Conservation (phyloP, 2,888 invertebrate genomes). For the Conops quadrifasciatus region DNA sequence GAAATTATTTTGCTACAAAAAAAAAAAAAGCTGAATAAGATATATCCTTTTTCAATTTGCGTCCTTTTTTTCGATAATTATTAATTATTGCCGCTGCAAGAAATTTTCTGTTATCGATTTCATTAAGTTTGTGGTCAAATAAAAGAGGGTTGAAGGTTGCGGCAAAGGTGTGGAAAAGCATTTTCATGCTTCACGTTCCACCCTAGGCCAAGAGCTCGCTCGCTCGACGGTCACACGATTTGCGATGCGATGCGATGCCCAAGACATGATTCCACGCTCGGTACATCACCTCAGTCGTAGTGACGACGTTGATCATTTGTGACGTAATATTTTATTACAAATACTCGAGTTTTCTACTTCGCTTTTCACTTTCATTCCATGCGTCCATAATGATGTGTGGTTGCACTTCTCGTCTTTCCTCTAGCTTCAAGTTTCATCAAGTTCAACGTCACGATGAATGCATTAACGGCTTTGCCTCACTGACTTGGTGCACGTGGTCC, state of each 20-base stretch:
- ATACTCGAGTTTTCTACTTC: neutral
- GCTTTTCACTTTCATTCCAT: neutral
- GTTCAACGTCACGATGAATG: too few species aligned
- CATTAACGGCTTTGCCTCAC: too few species aligned
- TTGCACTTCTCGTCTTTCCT: neutral
- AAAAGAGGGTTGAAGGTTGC: too few species aligned
- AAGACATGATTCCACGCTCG: neutral
- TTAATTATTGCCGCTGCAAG: too few species aligned
- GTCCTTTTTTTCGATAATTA: too few species aligned
- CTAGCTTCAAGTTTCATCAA: neutral
- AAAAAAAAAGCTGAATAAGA: too few species aligned
- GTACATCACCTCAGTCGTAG: neutral
- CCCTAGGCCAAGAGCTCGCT: neutral
- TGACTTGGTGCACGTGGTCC: too few species aligned
- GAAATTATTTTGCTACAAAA: too few species aligned
- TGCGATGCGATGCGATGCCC: neutral
- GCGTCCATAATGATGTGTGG: neutral
- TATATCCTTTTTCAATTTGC: too few species aligned
- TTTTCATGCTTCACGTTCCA: constrained; percentile 27
- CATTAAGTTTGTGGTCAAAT: constrained; percentile 3
- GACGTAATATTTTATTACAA: constrained; percentile 18
- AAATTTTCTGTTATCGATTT: too few species aligned
- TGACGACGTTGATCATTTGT: neutral
- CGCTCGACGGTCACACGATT: neutral
- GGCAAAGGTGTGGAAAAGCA: constrained; percentile 9